A percentile compares a stretch with the other conserved stretches of the same genome.
Evolutionary conservation across 2,113 vertebrate genomes (phyloP).

Genomic region (Gadus chalcogrammus): DNA sequence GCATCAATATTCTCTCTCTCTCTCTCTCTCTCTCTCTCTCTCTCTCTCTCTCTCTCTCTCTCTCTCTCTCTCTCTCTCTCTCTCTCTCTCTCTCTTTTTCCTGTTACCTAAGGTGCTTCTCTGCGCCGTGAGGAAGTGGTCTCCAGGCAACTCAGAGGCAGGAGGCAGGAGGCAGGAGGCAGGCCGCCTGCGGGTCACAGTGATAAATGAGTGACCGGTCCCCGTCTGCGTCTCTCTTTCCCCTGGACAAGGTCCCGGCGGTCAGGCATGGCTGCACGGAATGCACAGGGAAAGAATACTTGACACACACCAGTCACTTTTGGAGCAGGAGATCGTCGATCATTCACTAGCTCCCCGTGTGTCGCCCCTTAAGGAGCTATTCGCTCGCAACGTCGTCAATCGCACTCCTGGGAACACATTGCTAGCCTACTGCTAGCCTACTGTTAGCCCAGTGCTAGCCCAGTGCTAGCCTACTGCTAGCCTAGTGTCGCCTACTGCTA

Average conservation of each 20-base stretch:
- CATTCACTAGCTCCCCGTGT: neutral
- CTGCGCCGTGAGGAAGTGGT: constrained; percentile 34
- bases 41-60: neutral
- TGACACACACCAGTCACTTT: constrained; percentile 9
- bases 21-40: too few relatives aligned
- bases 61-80: too few relatives aligned
- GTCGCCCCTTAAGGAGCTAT: neutral
- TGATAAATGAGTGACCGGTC: constrained; percentile 63
- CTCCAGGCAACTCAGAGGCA: constrained; percentile 52
- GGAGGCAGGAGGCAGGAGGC: constrained; percentile 24
- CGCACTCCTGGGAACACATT: too few relatives aligned
- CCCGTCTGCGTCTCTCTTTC: constrained; percentile 20
- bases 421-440: too few relatives aligned
- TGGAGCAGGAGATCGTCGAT: neutral
- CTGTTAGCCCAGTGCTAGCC: too few relatives aligned
- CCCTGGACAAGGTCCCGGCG: constrained; percentile 53
- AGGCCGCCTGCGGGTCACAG: constrained; percentile 49
- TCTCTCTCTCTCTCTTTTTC: neutral
- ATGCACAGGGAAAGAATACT: constrained; percentile 42
- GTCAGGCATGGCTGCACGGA: constrained; percentile 59
- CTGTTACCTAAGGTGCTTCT: constrained; percentile 40
- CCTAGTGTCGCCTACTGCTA: too few relatives aligned
- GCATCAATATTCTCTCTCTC: neutral
- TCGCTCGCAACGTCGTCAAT: too few relatives aligned
- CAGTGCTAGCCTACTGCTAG: too few relatives aligned